A percentile compares a stretch with the other conserved stretches of the same genome.
These are phyloP conservation scores for Sakesphorus luctuosus DNA, from an alignment of 2,113 vertebrate genomes.

Conservation along the genomic window DNA sequence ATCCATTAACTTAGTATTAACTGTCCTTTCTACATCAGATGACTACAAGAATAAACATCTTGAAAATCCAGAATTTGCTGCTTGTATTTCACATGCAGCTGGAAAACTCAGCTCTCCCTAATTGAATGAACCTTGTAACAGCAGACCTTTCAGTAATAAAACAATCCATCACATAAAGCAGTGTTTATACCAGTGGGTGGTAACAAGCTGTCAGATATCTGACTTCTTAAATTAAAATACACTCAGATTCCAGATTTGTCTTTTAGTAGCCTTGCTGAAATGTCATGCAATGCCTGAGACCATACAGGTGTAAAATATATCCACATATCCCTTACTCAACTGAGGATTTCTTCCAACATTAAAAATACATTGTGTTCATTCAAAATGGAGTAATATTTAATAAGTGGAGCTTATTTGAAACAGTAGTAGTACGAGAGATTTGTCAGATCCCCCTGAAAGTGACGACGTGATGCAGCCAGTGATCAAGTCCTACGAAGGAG, in stretches of 20 bases:
- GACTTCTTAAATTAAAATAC: not conserved
- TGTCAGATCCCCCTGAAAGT: not conserved
- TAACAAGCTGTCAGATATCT: not conserved
- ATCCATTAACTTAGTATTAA: conserved; percentile 47
- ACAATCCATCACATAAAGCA: not conserved
- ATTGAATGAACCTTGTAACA: not conserved
- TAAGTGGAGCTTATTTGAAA: not conserved
- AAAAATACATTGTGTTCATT: not conserved
- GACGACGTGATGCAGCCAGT: not conserved
- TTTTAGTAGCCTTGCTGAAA: not conserved
- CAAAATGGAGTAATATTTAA: not conserved
- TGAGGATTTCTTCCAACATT: not conserved
- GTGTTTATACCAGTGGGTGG: not conserved
- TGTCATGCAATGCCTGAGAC: not conserved
- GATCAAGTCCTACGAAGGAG: not conserved
- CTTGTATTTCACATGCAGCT: not conserved
- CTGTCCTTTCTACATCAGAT: not conserved
- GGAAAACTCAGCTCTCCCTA: not conserved
- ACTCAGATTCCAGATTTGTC: not conserved
- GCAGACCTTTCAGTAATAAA: not conserved
- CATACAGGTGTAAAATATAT: not conserved
- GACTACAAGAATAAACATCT: not conserved
- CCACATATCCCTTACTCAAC: not conserved
- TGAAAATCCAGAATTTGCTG: not conserved
- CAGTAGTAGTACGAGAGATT: not conserved